phyloP scores from a whole-genome alignment of 2,888 invertebrate genomes.

The Theodoxus fluviatilis region DNA sequence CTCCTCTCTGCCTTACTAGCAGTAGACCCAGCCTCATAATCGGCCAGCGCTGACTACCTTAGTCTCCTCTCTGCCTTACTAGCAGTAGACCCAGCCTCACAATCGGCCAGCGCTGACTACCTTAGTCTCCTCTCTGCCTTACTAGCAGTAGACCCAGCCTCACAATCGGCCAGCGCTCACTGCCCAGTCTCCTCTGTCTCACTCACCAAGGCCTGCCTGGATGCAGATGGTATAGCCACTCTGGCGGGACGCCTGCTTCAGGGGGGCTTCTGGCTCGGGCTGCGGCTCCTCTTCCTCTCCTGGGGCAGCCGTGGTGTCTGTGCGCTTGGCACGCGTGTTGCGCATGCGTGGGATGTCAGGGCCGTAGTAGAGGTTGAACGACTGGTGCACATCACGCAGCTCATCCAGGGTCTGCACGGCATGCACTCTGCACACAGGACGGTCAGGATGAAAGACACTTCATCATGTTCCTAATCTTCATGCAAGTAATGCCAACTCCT shows the following conservation, averaged over 20 bases:
- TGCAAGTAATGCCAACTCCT: background rate
- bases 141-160: too few species aligned
- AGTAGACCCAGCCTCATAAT: too few species aligned
- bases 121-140: too few species aligned
- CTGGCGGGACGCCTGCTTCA: slow-evolving; percentile 85
- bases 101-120: too few species aligned
- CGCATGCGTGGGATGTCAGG: slow-evolving; percentile 70
- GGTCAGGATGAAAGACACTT: background rate
- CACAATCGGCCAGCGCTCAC: background rate
- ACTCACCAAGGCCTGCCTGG: slow-evolving; percentile 76
- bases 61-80: too few species aligned
- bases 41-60: too few species aligned
- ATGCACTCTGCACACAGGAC: slow-evolving; percentile 49
- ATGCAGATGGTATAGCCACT: slow-evolving; percentile 89
- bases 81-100: too few species aligned
- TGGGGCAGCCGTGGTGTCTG: slow-evolving; percentile 44
- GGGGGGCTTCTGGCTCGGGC: slow-evolving; percentile 54
- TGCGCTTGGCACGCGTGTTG: slow-evolving; percentile 67
- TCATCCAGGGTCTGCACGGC: slow-evolving; percentile 76
- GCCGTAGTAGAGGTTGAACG: slow-evolving; percentile 91
- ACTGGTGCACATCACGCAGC: slow-evolving; percentile 88
- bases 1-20: too few species aligned
- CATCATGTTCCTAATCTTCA: background rate
- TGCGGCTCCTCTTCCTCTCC: slow-evolving; percentile 62
- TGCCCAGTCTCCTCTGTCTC: background rate